phyloP scores from a whole-genome alignment of 2,113 vertebrate species.

The Tupaia tana region DNA sequence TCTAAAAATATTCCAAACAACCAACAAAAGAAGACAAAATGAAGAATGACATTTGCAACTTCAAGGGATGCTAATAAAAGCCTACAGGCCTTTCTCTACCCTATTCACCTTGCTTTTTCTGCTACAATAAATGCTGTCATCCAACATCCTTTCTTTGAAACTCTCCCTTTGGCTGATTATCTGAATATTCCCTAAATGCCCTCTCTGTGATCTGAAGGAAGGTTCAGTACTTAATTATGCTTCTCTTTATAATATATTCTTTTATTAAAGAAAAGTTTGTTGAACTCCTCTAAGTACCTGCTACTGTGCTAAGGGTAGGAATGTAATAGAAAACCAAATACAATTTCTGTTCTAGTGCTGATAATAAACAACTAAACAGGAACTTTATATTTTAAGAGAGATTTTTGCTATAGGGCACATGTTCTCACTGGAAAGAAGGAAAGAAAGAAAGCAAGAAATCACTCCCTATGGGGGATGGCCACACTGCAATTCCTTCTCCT shows the following conservation, averaged over 20 bases:
- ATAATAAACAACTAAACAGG: neutral
- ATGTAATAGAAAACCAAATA: conserved; percentile 23
- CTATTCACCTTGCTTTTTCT: conserved; percentile 41
- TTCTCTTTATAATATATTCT: neutral
- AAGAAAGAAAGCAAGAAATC: no score
- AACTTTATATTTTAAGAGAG: neutral
- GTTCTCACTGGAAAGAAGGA: no score
- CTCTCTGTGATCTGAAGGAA: conserved; percentile 5
- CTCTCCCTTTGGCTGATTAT: neutral
- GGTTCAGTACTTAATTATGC: neutral
- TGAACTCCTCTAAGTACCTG: conserved; percentile 31
- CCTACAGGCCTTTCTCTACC: neutral
- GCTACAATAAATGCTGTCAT: neutral
- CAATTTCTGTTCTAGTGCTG: neutral
- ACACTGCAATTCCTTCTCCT: no score
- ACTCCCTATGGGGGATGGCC: no score
- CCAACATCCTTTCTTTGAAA: neutral
- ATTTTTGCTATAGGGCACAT: no score
- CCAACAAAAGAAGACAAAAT: conserved; percentile 35
- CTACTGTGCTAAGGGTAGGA: neutral
- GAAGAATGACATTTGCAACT: conserved; percentile 37
- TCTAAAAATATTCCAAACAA: conserved; percentile 50
- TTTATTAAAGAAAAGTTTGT: neutral
- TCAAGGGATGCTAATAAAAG: conserved; percentile 46
- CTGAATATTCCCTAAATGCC: neutral